A percentile compares a stretch with the other conserved stretches of the same genome.
Evolutionary conservation across 2,113 vertebrate species (phyloP).

Genomic region (Neoarius graeffei): DNA sequence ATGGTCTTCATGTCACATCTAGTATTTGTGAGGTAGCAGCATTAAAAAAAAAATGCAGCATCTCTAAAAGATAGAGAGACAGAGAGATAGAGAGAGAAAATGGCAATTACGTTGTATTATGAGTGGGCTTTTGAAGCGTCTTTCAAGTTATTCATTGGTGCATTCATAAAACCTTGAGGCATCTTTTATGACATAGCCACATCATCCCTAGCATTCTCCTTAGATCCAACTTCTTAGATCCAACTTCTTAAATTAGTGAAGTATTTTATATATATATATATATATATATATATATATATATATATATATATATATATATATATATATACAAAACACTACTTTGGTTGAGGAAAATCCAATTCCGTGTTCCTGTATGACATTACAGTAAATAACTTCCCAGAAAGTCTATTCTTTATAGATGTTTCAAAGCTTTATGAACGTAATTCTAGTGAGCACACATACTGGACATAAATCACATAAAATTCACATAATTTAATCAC

Average conservation of each 20-base stretch:
- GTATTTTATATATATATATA: neutral
- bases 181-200: neutral
- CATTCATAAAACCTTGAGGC: neutral
- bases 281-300: too few species aligned
- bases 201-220: neutral
- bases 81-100: neutral
- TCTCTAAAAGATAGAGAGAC: neutral
- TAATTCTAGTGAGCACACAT: neutral
- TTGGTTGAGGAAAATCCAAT: neutral
- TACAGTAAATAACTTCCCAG: neutral
- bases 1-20: neutral
- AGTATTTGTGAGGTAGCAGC: too few species aligned
- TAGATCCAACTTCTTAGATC: neutral
- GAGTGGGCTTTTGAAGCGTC: neutral
- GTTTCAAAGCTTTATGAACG: neutral
- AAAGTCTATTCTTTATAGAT: neutral
- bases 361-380: neutral
- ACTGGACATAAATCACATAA: neutral
- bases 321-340: neutral
- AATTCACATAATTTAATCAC: too few species aligned
- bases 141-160: neutral
- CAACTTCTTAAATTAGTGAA: neutral
- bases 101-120: neutral
- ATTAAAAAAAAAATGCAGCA: neutral
- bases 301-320: too few species aligned